Evolutionary conservation across 2,888 invertebrate species (phyloP), one percentile per base, ranked within the genome.

Genomic region (Xanthia togata): DNA sequence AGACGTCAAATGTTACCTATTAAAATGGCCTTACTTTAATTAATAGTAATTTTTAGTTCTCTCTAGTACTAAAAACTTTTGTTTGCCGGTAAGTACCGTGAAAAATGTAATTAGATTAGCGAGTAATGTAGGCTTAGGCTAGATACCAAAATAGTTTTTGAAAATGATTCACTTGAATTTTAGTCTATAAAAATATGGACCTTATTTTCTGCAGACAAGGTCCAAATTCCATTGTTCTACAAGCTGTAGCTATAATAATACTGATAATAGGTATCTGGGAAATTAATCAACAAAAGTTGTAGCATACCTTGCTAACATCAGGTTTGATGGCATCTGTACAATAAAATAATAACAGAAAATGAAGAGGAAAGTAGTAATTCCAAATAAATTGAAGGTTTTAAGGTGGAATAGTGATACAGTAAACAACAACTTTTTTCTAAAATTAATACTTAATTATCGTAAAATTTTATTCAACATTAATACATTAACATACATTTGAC

Each of bases 401-500:
- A 17, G 31, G 35, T 4, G 9, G 9, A 44, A 59, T 44, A 2
- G 5, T 44, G 6, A 12, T 12, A 31, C 4, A 47, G 14, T 41
- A n/a, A 9, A 68, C 23, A 74, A 23, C 67, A 35, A 72, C 69
- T 20, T 41, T 70, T 80, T 78, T 76, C 76, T 76, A 84, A 78
- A 76, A 78, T 75, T 59, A 84, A 77, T 75, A 71, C 73, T 57
- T 82, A 83, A 74, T 82, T n/a, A 83, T 81, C 80, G 79, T 86
- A 85, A 90, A 89, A 84, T 86, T 94, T 93, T 94, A 94, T 92
- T 94, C 84, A 93, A 94, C 92, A 93, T 93, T 89, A 92, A 91
- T 87, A 92, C 90, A 88, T 89, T 93, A 93, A 89, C 87, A 90
- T 88, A 86, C 79, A 89, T 87, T 90, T 91, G 91, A 93, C 91